Base-by-base conservation (phyloP, 1,140 invertebrate species). In the Potamilus streckersoni region DNA sequence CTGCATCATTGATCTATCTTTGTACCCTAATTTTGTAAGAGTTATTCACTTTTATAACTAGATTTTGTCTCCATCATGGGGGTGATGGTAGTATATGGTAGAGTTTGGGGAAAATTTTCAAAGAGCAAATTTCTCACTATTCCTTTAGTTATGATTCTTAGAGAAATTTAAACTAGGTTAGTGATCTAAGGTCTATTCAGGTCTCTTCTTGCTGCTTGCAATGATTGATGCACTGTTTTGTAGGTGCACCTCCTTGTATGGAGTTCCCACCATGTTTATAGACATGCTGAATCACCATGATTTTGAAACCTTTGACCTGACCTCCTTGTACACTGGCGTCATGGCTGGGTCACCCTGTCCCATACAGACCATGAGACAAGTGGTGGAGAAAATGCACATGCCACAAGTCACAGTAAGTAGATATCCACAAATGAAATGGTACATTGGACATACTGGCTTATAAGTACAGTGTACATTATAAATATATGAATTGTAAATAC, bases 181-280 rank as follows among this genome's bases (percentile, higher is more conserved):
- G 38, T 38, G 8, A 38, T 38, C 38, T 38, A 38, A 8, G 38
- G 38, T 38, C 38, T 8, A 2, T 38, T 38, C 4, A 38, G 38
- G 38, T 8, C 38, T 38, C 38, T 38, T 38, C 8, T 38, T 38
- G 38, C 38, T 38, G 38, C 8, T 38, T 38, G 8, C 38, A 1
- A 38, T 38, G 38, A 38, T 38, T 38, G 38, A 38, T 38, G 8
- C 2, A 38, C 38, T 71, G 66, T 64, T 59, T 91, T 2, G 96
- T 94, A 89, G 94, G 93, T 91, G 93, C 94, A 56, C 88, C 91
- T 55, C 95, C 12, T 88, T 96, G 19, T 95, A 95, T 83, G 97
- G 97, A 17, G 98, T 97, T 0, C 98, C 98, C 8, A 99, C 97
- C 0, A 99, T 99, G 97, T 97, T 95, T 87, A 94, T 98, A 71